Evolutionary conservation across 2,888 invertebrate species (phyloP).

Genomic region (Octonoba sinensis): DNA sequence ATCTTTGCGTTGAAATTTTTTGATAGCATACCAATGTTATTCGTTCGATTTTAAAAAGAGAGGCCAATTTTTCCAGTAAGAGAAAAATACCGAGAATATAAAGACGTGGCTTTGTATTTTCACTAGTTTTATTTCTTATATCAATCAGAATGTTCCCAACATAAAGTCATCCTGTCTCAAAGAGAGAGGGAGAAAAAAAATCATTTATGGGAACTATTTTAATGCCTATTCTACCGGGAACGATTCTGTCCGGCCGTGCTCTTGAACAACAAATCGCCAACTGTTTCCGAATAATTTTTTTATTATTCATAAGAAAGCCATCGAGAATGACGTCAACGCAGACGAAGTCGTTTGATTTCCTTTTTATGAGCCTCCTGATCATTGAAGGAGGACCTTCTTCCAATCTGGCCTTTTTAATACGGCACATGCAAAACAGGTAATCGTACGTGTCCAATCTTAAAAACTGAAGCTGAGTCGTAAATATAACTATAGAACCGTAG

Average conservation of each 20-base stretch:
- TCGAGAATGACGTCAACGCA: constrained; percentile 1
- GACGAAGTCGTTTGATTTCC: constrained; percentile 33
- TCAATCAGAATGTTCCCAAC: not conserved
- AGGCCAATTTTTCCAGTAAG: too few relatives aligned
- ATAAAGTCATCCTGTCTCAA: not conserved
- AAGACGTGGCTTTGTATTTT: too few relatives aligned
- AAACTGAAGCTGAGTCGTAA: constrained; percentile 53
- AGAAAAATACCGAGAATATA: too few relatives aligned
- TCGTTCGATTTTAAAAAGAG: too few relatives aligned
- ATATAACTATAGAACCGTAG: constrained; percentile 57
- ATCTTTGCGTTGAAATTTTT: too few relatives aligned
- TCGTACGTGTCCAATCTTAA: constrained; percentile 54
- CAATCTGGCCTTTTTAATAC: constrained; percentile 48
- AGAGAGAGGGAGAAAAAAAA: constrained; percentile 1
- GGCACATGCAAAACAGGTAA: constrained; percentile 62
- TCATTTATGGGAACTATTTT: constrained; percentile 28
- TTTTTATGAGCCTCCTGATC: constrained; percentile 59
- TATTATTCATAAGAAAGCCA: constrained; percentile 47
- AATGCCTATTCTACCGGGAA: constrained; percentile 21
- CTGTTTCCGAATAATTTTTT: constrained; percentile 38
- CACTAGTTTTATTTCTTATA: too few relatives aligned
- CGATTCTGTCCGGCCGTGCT: constrained; percentile 45
- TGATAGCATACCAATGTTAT: too few relatives aligned
- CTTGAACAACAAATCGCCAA: constrained; percentile 36
- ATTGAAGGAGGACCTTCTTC: constrained; percentile 53